Conservation (phyloP, 2,113 vertebrate species). For the Camelus bactrianus region DNA sequence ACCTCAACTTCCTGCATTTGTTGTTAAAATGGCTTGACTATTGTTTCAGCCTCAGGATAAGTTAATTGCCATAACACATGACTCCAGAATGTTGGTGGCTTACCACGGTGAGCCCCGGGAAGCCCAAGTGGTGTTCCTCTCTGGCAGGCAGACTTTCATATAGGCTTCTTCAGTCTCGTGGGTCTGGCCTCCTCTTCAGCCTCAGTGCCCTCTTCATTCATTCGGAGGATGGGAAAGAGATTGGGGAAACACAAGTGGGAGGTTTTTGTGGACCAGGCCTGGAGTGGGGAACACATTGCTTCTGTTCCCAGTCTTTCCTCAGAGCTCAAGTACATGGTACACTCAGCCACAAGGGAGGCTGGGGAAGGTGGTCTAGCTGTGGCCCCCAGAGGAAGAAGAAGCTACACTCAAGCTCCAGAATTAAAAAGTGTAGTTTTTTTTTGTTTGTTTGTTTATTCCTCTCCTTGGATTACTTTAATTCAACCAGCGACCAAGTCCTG, state of each 20-base stretch:
- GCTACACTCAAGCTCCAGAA: not conserved
- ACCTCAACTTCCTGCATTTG: not conserved
- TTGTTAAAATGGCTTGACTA: conserved; percentile 2
- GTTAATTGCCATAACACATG: not conserved
- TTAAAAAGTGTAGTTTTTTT: not conserved
- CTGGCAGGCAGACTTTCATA: not conserved
- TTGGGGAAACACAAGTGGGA: not conserved
- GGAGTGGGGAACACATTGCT: not conserved
- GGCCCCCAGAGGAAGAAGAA: not conserved
- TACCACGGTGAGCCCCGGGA: not conserved
- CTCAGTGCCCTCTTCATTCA: not conserved
- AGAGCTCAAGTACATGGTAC: not conserved
- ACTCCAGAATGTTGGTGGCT: not conserved
- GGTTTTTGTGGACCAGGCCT: not conserved
- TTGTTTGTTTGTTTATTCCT: conserved; percentile 14
- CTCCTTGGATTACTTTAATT: not conserved
- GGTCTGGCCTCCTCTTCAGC: not conserved
- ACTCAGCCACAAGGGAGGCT: not conserved
- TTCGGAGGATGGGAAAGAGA: not conserved
- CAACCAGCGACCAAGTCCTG: not conserved
- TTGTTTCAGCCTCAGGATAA: not conserved
- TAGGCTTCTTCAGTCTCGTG: not conserved
- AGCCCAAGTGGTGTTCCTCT: not conserved
- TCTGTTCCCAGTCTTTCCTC: not conserved
- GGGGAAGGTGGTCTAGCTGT: not conserved